Conservation (phyloP, 1,140 invertebrate genomes). For the Tetraneura akinire region DNA sequence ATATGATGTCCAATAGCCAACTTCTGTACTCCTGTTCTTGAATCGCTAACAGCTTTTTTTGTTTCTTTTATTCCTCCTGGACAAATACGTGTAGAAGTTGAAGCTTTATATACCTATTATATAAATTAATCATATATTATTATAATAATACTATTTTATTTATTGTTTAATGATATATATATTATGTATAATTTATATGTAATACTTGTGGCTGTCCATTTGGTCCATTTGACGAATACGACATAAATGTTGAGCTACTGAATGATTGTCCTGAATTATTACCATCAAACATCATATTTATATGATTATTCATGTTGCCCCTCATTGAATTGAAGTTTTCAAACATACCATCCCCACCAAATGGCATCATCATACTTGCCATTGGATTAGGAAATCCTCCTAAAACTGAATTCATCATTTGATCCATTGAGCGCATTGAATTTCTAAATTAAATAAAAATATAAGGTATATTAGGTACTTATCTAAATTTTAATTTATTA, state of each 20-base stretch:
- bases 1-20: slow-evolving; percentile 92
- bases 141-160: no score
- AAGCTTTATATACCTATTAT: slow-evolving; percentile 73
- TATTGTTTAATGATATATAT: no score
- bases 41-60: slow-evolving; percentile 80
- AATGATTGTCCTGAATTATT: slow-evolving; percentile 62
- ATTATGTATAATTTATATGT: slow-evolving; percentile 13
- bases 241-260: slow-evolving; percentile 67
- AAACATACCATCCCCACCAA: slow-evolving; percentile 52
- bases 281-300: slow-evolving; percentile 55
- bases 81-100: slow-evolving; percentile 76
- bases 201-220: slow-evolving; percentile 75
- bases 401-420: slow-evolving; percentile 72
- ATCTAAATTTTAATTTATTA: no score
- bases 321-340: slow-evolving; percentile 59
- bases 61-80: slow-evolving; percentile 90
- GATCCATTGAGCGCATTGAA: slow-evolving; percentile 74
- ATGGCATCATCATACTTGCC: slow-evolving; percentile 56
- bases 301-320: slow-evolving; percentile 55
- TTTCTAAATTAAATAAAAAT: slow-evolving; percentile 53
- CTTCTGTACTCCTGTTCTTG: slow-evolving; percentile 81
- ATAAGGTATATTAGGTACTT: no score
- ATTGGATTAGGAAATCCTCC: slow-evolving; percentile 72
- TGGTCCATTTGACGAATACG: slow-evolving; percentile 76
- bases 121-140: slow-evolving; percentile 32